Evolutionary conservation across 2,888 invertebrate genomes (phyloP), one percentile per base, ranked within the genome.

Genomic region (Tineola bisselliella): DNA sequence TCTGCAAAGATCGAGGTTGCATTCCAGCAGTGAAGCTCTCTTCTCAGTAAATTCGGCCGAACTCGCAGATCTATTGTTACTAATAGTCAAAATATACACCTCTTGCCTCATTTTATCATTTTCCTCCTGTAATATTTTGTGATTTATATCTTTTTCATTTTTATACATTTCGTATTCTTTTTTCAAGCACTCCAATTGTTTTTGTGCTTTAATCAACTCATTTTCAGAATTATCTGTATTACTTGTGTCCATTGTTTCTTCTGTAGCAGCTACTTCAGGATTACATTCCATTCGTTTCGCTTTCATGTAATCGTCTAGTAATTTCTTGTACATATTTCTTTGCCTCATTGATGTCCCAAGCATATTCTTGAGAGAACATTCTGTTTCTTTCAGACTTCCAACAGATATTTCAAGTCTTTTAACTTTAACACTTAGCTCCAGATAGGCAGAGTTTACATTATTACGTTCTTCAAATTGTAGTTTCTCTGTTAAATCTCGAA

Each of bases 121-220:
- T 75, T 96, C 94, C 65, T 96, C 96, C 72, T 91, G 90, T 61
- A 95, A 79, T 82, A 96, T 92, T 71, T 91, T 90, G 69, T 94
- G 95, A 78, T 96, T 95, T n/a, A 92, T 93, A 11, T 90, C 82
- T 75, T 94, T 94, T 71, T 98, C 97, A 74, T 91, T 93, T 65
- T 93, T 92, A 73, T 97, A 97, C 6, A 91, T 92, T 62, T 93
- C 93, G 74, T 92, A 94, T 73, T 97, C 96, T 67, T 93, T 93
- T 71, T 92, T 93, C 11, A 94, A 73, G 61, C 92, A 88, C 62
- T 92, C 91, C 54, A 94, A 79, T 66, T 93, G 92, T 64, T 90
- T 90, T 67, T 90, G 91, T 18, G 90, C 80, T 69, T 88, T 88
- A 67, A 77, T 88, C 64, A 82, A 88, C 68, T 88, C 84, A 11